Evolutionary conservation across 1,140 invertebrate species (phyloP).

Genomic region (Parapsyche elsis): DNA sequence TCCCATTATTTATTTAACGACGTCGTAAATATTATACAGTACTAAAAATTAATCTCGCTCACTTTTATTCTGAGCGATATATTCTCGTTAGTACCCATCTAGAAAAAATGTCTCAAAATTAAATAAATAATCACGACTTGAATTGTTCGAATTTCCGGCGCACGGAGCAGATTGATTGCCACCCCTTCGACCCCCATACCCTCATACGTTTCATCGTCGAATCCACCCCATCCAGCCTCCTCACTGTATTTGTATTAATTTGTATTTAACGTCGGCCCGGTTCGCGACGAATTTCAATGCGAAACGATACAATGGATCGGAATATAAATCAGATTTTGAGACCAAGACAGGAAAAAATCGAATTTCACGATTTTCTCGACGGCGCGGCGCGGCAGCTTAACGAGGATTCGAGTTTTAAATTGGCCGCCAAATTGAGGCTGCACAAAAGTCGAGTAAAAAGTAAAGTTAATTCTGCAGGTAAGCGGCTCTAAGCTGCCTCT

Average conservation of each 20-base stretch:
- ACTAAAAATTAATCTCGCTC: too few relatives aligned
- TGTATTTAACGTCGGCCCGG: background rate
- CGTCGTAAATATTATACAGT: too few relatives aligned
- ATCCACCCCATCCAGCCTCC: too few relatives aligned
- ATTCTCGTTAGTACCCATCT: too few relatives aligned
- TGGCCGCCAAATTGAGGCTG: conserved; percentile 9
- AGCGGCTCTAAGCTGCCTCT: background rate
- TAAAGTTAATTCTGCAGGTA: background rate
- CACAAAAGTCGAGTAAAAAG: background rate
- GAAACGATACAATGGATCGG: too few relatives aligned
- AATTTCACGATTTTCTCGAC: conserved; percentile 3
- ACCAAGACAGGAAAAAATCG: background rate
- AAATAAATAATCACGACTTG: too few relatives aligned
- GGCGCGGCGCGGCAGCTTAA: background rate
- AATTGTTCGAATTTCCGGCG: background rate
- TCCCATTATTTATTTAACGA: too few relatives aligned
- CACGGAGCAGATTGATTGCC: background rate
- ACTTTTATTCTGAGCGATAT: too few relatives aligned
- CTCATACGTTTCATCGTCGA: too few relatives aligned
- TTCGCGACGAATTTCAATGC: too few relatives aligned
- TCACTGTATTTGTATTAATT: background rate
- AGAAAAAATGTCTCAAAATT: too few relatives aligned
- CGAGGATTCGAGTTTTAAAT: conserved; percentile 30
- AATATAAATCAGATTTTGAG: conserved; percentile 12
- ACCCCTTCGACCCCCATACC: background rate